Percentiles rank a stretch among this genome's conserved stretches.
These are phyloP conservation scores for Acronicta aceris DNA, from an alignment of 2,888 invertebrate genomes.

Conservation along the genomic window DNA sequence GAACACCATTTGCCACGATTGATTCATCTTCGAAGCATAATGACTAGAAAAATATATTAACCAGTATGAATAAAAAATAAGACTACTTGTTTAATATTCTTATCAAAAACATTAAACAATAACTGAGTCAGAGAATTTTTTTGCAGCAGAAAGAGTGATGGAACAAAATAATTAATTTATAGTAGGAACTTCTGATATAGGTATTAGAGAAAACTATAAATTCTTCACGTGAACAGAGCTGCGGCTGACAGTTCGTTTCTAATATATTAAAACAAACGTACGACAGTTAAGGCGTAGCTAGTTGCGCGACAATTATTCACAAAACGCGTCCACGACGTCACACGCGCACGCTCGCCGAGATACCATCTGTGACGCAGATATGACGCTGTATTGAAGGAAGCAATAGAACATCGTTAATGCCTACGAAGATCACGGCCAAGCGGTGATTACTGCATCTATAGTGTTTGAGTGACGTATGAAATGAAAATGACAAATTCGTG, in stretches of 20 bases:
- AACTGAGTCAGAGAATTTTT: too few species aligned
- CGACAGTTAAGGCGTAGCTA: conserved; percentile 48
- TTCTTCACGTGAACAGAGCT: neutral
- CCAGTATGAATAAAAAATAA: too few species aligned
- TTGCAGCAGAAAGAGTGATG: too few species aligned
- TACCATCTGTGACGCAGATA: conserved; percentile 25
- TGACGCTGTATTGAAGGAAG: conserved; percentile 23
- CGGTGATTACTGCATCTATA: neutral
- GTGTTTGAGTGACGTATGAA: neutral
- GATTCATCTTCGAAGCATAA: too few species aligned
- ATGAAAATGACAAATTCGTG: neutral
- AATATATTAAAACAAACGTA: conserved; percentile 47
- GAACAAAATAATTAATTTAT: too few species aligned
- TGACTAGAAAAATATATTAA: too few species aligned
- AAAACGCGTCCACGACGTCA: conserved; percentile 55
- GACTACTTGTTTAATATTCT: too few species aligned
- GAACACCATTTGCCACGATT: too few species aligned
- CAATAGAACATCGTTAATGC: neutral
- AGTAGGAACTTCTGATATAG: too few species aligned
- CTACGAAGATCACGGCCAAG: neutral
- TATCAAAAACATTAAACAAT: too few species aligned
- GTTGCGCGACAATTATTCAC: conserved; percentile 58
- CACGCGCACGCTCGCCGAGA: conserved; percentile 42
- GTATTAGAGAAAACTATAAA: too few species aligned
- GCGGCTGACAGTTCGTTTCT: conserved; percentile 13